Evolutionary conservation across 2,113 vertebrate genomes (phyloP), one percentile per base, ranked within the genome.

Genomic region (Mustela lutreola): DNA sequence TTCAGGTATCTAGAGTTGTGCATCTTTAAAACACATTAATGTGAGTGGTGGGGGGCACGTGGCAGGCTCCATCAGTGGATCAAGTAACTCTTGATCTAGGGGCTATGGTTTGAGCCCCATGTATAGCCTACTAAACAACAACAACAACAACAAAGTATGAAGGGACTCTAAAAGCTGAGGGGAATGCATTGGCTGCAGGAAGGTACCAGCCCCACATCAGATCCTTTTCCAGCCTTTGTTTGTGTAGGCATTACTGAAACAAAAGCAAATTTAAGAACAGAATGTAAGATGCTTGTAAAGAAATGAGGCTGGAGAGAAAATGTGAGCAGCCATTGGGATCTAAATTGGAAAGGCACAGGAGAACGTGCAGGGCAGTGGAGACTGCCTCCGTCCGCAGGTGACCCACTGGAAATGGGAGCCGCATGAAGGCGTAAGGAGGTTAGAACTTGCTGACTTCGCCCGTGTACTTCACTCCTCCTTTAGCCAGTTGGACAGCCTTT

Each of bases 301-400:
- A 62, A 50, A 19, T 11, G 42, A 56, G 33, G 33, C 36, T 12
- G 12, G 39, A 65, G 8, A 45, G 28, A 42, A 71, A 80, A 10
- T 16, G 26, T 26, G 53, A 78, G 19, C 31, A n/a, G 16, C 89
- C 5, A 0, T 19, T 33, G 33, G 73, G 62, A 48, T 15, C 5
- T 3, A 11, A 67, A 22, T 24, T 12, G 70, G 42, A 22, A 53
- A 48, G 63, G 26, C 60, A 33, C 7, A 24, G 62, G 42, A 42
- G 80, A 39, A 33, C 3, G 1, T 3, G 3, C 31, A 4, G 56
- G 45, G 24, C 12, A 7, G 8, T 8, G 7, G 89, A 33, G 28
- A 2, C 1, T 8, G 16, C 31, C 19, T 24, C 4, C 5, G 0
- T 33, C 53, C 4, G 1, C 6, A 0, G 26, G 18, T n/a, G 76